Evolutionary conservation across 2,888 invertebrate genomes (phyloP).

Genomic region (Scaptomyza polygonia): DNA sequence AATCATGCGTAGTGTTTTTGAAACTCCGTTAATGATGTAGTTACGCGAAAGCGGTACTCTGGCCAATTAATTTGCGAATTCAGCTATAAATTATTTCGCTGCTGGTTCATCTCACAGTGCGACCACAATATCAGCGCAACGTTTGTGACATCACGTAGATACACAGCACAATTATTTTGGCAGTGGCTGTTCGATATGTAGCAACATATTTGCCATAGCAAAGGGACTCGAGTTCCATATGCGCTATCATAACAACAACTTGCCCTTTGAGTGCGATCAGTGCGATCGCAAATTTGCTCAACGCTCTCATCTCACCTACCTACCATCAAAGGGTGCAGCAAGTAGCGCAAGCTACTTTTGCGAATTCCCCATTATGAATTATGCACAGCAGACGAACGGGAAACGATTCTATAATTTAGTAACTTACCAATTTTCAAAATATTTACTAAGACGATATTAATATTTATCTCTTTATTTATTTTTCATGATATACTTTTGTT

Average conservation of each 20-base stretch:
- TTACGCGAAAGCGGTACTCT: constrained; percentile 1
- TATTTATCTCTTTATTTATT: too few species aligned
- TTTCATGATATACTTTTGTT: too few species aligned
- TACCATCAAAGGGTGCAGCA: constrained; percentile 72
- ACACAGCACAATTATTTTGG: constrained; percentile 57
- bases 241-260: constrained; percentile 69
- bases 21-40: background rate
- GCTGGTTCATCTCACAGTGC: constrained; percentile 31
- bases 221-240: constrained; percentile 73
- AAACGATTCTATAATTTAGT: too few species aligned
- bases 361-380: too few species aligned
- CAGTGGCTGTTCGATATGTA: constrained; percentile 61
- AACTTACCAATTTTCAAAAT: too few species aligned
- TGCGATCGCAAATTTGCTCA: constrained; percentile 74
- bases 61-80: constrained; percentile 32
- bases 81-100: constrained; percentile 47
- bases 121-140: constrained; percentile 39
- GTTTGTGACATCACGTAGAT: constrained; percentile 59
- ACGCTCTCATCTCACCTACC: constrained; percentile 70
- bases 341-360: constrained; percentile 67
- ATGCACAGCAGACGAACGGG: background rate
- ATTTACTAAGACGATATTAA: too few species aligned
- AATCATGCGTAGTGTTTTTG: constrained; percentile 16
- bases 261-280: constrained; percentile 69
- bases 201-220: constrained; percentile 69